Conservation (phyloP, 2,113 vertebrate genomes). For the Amphiprion ocellaris region DNA sequence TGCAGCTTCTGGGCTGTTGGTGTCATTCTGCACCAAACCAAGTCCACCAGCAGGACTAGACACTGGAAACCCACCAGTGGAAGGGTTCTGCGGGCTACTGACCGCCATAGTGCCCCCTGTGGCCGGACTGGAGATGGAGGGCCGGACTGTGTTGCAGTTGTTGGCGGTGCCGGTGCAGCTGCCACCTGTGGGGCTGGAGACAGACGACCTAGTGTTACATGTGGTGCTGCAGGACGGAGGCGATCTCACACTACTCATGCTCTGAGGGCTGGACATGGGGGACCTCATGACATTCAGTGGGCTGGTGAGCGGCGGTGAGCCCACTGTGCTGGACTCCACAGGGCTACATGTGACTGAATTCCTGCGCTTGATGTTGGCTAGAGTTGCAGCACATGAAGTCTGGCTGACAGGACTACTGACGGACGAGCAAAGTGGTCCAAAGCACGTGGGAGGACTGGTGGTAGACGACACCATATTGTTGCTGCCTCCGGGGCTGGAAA, state of each 20-base stretch:
- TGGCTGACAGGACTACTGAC: conserved; percentile 90
- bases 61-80: conserved; percentile 88
- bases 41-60: conserved; percentile 91
- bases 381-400: conserved; percentile 84
- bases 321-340: conserved; percentile 89
- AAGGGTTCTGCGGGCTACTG: conserved; percentile 82
- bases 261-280: conserved; percentile 95
- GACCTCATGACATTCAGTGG: conserved; percentile 96
- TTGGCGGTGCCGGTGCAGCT: conserved; percentile 71
- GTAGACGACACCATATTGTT: conserved; percentile 93
- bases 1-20: conserved; percentile 88
- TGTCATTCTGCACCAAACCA: conserved; percentile 87
- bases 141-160: conserved; percentile 84
- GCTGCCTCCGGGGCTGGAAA: conserved; percentile 83
- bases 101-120: conserved; percentile 83
- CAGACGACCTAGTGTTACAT: conserved; percentile 89
- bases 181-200: conserved; percentile 91
- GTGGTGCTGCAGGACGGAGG: conserved; percentile 91
- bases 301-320: conserved; percentile 94
- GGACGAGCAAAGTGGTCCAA: conserved; percentile 84
- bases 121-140: conserved; percentile 92
- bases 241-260: conserved; percentile 94
- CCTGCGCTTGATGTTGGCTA: conserved; percentile 87
- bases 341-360: conserved; percentile 93
- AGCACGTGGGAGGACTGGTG: conserved; percentile 89